A percentile compares a stretch with the other conserved stretches of the same genome.
Conservation (phyloP, 1,140 invertebrate species). For the Zophobas atratus region DNA sequence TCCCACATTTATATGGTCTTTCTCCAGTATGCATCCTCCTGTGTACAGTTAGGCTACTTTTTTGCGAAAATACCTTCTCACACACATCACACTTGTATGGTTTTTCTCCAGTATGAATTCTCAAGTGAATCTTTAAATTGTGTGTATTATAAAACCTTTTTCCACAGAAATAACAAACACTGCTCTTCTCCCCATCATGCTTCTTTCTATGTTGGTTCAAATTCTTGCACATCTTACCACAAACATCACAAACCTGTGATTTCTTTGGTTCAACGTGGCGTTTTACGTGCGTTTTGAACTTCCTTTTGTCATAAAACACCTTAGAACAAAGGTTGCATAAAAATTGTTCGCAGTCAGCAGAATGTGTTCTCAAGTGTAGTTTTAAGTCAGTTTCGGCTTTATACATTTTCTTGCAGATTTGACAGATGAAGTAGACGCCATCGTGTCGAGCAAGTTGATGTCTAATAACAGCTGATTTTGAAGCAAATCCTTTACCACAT, state of each 20-base stretch:
- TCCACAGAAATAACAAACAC: not conserved
- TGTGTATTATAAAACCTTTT: not conserved
- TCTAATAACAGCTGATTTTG: too few relatives aligned
- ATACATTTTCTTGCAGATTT: too few relatives aligned
- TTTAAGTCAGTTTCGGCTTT: too few relatives aligned
- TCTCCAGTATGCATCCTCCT: constrained; percentile 74
- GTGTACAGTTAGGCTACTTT: constrained; percentile 46
- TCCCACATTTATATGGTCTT: constrained; percentile 70
- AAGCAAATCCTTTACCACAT: too few relatives aligned
- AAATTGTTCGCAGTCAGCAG: too few relatives aligned
- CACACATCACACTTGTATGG: constrained; percentile 74
- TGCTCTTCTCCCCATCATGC: not conserved
- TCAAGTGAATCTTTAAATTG: constrained; percentile 32
- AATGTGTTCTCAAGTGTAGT: too few relatives aligned
- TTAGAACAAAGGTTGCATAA: too few relatives aligned
- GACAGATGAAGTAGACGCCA: too few relatives aligned
- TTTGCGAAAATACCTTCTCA: constrained; percentile 61
- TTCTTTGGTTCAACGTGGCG: too few relatives aligned
- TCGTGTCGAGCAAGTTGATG: too few relatives aligned
- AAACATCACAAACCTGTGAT: constrained; percentile 62
- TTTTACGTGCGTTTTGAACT: too few relatives aligned
- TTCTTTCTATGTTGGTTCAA: not conserved
- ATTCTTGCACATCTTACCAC: constrained; percentile 30
- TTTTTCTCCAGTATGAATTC: constrained; percentile 73
- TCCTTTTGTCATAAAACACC: too few relatives aligned